These are phyloP conservation scores for Morphnarchus princeps DNA, from an alignment of 2,113 vertebrate genomes.

Conservation along the genomic window DNA sequence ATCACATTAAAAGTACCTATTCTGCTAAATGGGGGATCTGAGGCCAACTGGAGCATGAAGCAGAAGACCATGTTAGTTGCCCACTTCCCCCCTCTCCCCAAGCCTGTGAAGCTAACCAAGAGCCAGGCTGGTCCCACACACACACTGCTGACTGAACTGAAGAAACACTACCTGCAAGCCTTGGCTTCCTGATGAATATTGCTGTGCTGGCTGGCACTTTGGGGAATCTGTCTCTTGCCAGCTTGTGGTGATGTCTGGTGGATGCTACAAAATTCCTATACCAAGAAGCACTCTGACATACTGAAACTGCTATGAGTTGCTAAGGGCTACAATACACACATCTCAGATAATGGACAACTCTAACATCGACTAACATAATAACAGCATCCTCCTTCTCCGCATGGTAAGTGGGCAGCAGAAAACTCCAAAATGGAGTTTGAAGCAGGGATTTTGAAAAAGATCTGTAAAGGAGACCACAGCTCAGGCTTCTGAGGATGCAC, in stretches of 20 bases:
- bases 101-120: not conserved
- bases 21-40: not conserved
- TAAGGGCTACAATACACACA: not conserved
- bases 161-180: not conserved
- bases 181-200: not conserved
- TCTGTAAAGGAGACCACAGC: not conserved
- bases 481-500: not conserved
- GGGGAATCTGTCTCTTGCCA: not conserved
- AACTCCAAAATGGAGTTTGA: not conserved
- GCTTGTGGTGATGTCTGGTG: not conserved
- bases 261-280: not conserved
- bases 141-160: not conserved
- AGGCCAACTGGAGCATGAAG: not conserved
- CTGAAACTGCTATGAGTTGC: not conserved
- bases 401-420: not conserved
- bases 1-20: not conserved
- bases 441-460: not conserved
- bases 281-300: not conserved
- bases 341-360: not conserved
- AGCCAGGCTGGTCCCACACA: not conserved
- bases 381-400: not conserved
- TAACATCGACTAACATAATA: not conserved
- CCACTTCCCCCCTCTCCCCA: not conserved
- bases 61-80: not conserved
- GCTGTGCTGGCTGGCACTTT: not conserved